Evolutionary conservation across 1,140 invertebrate species (phyloP), one percentile per base, ranked within the genome.

Genomic region (Aphelenchoides fujianensis): DNA sequence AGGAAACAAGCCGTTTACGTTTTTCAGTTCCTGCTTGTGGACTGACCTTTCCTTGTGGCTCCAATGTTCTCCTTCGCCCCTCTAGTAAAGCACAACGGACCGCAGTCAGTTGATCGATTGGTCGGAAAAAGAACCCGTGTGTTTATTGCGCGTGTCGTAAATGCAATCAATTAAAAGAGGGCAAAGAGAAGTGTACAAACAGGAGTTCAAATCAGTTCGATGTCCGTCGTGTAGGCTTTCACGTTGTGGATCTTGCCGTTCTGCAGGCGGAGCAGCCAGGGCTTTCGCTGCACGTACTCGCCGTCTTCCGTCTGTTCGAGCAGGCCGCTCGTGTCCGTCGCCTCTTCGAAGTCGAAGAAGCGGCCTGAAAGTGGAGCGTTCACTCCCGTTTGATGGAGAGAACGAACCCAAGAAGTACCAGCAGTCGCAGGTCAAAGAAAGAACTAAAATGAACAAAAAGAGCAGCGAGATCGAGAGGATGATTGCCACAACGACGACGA

Each of bases 391-490:
- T n/a, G n/a, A n/a, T n/a, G n/a, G n/a, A n/a, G n/a, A n/a, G n/a
- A 52, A 32, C 62, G 7, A 5, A 64, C 62, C 62, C 5, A 64
- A n/a, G 7, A 48, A 7, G 32, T 48, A 64, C 62, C 62, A 64
- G 23, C 62, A 64, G 23, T 64, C 62, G 34, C 35, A 64, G 3
- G 62, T 64, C 28, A 64, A 64, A 53, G 30, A 54, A 3, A 64
- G 3, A 5, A 64, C 62, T 48, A 64, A 64, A 53, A 28, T n/a
- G 62, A 64, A 64, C 62, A 64, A 52, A 28, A 64, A n/a, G n/a
- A n/a, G n/a, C n/a, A n/a, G n/a, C n/a, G n/a, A n/a, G n/a, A n/a
- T 41, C 23, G 59, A 5, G 62, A 64, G 5, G 5, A 36, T 36
- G 59, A 64, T 52, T 5, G 59, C 28, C 5, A 64, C n/a, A 5